Evolutionary conservation across 2,113 vertebrate species (phyloP), one percentile per base, ranked within the genome.

Genomic region (Bos javanicus): DNA sequence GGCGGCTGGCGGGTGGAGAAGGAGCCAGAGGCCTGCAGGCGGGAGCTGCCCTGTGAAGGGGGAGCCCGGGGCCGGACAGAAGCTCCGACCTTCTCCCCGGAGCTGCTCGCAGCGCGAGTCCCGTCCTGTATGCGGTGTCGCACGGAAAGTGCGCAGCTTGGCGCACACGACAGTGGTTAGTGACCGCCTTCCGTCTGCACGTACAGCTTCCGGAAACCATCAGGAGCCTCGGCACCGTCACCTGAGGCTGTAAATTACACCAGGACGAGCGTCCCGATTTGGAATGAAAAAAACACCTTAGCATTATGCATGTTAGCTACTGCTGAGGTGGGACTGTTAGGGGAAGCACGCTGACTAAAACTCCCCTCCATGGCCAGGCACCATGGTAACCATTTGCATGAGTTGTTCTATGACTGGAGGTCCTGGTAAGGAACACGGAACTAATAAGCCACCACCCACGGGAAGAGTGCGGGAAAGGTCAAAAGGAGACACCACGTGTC

Each of bases 21-120:
- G 33, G 17, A 0, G 0, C 46, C 6, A 15, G 46, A 13, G 16
- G 12, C 81, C 56, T 15, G n/a, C 2, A 0, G 67, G 21, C 12
- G 33, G 46, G 36, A 17, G 46, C 36, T 3, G 36, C 86, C 46
- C 13, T 0, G 7, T 1, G 2, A 14, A 2, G n/a, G n/a, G 81
- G n/a, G 46, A 54, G 36, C 43, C 59, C 17, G 6, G 2, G 17
- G 23, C 48, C 43, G 26, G 1, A 0, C 0, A 25, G 80, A 11
- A 0, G 8, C 33, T 6, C 17, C 21, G 1, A 0, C 16, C 1
- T 52, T 5, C 36, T 7, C 9, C 59, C 12, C 48, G 1, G 33
- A 48, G 1, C 48, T n/a, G 28, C n/a, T 2, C 7, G 26, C 84
- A 7, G 56, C 0, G 13, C 39, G n/a, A 1, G 33, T 7, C 39